Conservation (phyloP, 2,113 vertebrate genomes). For the Channa argus region DNA sequence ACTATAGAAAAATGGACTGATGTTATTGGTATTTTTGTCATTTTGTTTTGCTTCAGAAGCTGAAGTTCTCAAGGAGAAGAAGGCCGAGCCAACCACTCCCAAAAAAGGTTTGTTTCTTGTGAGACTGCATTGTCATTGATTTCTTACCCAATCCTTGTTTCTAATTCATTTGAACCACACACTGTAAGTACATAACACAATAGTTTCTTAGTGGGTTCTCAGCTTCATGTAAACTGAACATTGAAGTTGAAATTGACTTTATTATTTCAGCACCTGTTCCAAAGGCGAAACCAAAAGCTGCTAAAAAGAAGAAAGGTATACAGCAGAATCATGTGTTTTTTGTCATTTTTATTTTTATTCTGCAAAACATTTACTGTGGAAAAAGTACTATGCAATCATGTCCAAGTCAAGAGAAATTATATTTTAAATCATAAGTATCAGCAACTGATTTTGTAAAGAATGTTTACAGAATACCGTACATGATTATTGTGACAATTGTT, state of each 20-base stretch:
- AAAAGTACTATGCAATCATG: not conserved
- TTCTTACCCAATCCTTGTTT: not conserved
- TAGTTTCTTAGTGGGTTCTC: not conserved
- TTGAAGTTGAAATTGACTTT: slow-evolving; percentile 7
- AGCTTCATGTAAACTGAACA: not conserved
- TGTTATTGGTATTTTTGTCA: not conserved
- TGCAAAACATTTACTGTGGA: not conserved
- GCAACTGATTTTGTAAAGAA: no score
- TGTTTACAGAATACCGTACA: no score
- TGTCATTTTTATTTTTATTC: not conserved
- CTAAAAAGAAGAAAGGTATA: slow-evolving; percentile 56
- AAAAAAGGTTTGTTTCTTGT: slow-evolving; percentile 50
- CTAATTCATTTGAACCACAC: not conserved
- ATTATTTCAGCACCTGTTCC: slow-evolving; percentile 32
- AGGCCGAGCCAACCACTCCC: slow-evolving; percentile 36
- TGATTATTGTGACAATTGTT: no score
- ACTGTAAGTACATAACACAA: rapidly evolving
- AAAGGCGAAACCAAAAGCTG: slow-evolving; percentile 33
- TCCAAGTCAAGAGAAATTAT: not conserved
- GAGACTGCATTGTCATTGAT: not conserved
- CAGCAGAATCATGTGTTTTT: slow-evolving; percentile 4
- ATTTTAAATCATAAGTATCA: no score
- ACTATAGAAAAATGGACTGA: no score
- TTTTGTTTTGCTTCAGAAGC: slow-evolving; percentile 18
- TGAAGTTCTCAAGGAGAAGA: slow-evolving; percentile 55